A percentile compares a stretch with the other conserved stretches of the same genome.
Conservation (phyloP, 1,140 invertebrate species). For the Ridgeia piscesae region DNA sequence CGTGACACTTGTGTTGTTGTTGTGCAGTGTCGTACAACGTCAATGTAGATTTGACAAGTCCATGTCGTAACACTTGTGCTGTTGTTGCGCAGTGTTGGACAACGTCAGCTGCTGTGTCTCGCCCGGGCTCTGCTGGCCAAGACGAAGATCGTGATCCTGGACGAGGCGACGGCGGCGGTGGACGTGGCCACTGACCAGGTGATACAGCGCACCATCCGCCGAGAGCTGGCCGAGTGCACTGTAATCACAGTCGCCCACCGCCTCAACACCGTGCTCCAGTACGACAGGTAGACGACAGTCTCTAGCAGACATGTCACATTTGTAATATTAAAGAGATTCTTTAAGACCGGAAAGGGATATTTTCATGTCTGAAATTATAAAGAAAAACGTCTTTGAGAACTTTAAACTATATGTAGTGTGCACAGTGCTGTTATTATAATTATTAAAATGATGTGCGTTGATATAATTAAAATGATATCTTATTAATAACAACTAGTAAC, state of each 20-base stretch:
- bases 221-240: constrained; percentile 44
- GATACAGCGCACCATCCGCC: constrained; percentile 47
- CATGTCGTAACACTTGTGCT: constrained; percentile 23
- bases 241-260: constrained; percentile 54
- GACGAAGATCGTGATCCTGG: constrained; percentile 77
- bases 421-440: too few species aligned
- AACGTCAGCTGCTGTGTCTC: constrained; percentile 63
- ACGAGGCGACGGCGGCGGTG: constrained; percentile 58
- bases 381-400: too few species aligned
- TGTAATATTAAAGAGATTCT: too few species aligned
- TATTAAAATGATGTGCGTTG: too few species aligned
- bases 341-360: too few species aligned
- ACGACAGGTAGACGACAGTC: constrained; percentile 62
- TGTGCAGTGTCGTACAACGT: too few species aligned
- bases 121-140: constrained; percentile 62
- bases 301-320: not conserved
- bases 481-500: too few species aligned
- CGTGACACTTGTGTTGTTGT: too few species aligned
- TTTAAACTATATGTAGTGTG: too few species aligned
- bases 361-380: too few species aligned
- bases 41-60: too few species aligned
- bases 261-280: constrained; percentile 59
- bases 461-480: too few species aligned
- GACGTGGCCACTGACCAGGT: constrained; percentile 45
- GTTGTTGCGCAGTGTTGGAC: constrained; percentile 62